Base-by-base conservation (phyloP, 2,888 invertebrate genomes). In the Chymomyza fuscimana region DNA sequence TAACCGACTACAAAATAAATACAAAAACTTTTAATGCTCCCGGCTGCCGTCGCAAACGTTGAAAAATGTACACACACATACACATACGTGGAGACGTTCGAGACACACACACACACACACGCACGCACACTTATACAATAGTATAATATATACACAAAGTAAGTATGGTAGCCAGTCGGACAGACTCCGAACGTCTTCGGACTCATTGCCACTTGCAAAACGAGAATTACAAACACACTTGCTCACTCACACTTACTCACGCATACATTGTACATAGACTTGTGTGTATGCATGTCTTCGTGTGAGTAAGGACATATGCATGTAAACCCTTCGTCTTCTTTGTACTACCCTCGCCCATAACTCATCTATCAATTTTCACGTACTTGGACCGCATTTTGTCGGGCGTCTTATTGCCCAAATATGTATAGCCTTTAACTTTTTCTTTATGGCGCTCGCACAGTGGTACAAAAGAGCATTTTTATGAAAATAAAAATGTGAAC, bases 321-420 rank as follows among this genome's bases (percentile, higher is more conserved):
- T 89, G 85, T 69, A 74, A 79, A 77, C 79, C 82, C 80, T 77
- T 77, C 85, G 78, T 73, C 76, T 75, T 74, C 76, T 54, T 16
- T n/a, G 16, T 25, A 15, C 76, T 61, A 68, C 70, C 74, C 72
- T 72, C 70, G 76, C 78, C 87, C 89, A 90, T 91, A 91, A 91
- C 91, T 91, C 91, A 91, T 91, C 90, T 90, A 91, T 91, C 91
- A 91, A 90, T 91, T 91, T 90, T 90, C 90, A 90, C 90, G 86
- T 88, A 86, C 88, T 86, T 86, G 80, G 88, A 79, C 80, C 87
- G 65, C 87, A 86, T 82, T 32, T 84, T 86, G 78, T 69, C 70
- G 68, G 80, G 83, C 87, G 74, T 84, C 89, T 84, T 85, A 86
- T 81, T 87, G 89, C 87, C 88, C 64, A 63, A 71, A 71, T 77